Base-by-base conservation (phyloP, 2,888 invertebrate genomes). In the Octonoba sinensis region DNA sequence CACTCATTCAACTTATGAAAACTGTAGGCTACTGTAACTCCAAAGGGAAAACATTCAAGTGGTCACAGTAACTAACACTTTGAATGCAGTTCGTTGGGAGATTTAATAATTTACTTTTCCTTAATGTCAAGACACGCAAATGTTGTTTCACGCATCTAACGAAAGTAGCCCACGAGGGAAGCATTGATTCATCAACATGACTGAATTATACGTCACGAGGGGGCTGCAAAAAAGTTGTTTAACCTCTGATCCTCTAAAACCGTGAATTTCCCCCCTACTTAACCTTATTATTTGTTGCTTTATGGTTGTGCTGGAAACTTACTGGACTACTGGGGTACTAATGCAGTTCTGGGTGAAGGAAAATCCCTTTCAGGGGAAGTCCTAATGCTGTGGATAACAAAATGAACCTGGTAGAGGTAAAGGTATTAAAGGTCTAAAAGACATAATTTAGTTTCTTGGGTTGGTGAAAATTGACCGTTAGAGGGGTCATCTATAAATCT, bases 261-360 rank as follows among this genome's bases (percentile, higher is more conserved):
- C 71, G 59, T 47, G 71, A 59, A 20, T 60, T 51, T 22, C 75
- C 75, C 76, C 49, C 16, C 56, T 56, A 47, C 62, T 76, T 76
- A 76, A 76, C 76, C 76, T 76, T 70, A 62, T 76, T 76, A 76
- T 46, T 44, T 44, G 3, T 62, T 56, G 44, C 36, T 70, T 76
- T 76, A 67, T 60, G 75, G 60, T 11, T 44, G n/a, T n/a, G 20
- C 27, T 47, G 27, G 36, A 36, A 36, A 36, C 36, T 36, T 36
- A 36, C 36, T 36, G 36, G 36, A 36, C 36, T 36, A 36, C 36
- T 18, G 44, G n/a, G 65, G 51, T 51, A 27, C 27, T 66, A 54
- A 66, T 66, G 51, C 66, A 51, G 47, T 12, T 51, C 24, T 36
- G 18, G 24, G 13, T 49, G 24, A 36, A 36, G 8, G 36, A 36